Percentiles rank a stretch among this genome's conserved stretches.
phyloP scores from a whole-genome alignment of 2,888 invertebrate genomes.

The Argynnis bischoffii region DNA sequence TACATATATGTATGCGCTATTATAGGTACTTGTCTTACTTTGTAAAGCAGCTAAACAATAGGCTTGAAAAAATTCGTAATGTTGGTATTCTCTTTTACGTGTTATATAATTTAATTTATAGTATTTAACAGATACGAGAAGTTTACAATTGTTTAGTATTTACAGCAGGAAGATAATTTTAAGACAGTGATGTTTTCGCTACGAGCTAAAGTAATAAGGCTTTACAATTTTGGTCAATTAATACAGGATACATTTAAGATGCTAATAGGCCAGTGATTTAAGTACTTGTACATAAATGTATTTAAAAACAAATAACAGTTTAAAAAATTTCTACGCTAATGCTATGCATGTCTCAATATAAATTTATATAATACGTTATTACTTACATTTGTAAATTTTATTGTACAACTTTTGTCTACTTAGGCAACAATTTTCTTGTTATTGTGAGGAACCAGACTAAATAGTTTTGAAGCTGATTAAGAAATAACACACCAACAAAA shows the following conservation, averaged over 20 bases:
- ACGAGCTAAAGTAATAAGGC: slow-evolving; percentile 14
- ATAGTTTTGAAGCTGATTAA: slow-evolving; percentile 8
- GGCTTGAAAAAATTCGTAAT: slow-evolving; percentile 10
- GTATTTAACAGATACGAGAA: slow-evolving; percentile 4
- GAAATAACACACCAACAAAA: slow-evolving; percentile 10
- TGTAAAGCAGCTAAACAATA: slow-evolving; percentile 24
- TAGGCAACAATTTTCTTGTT: slow-evolving; percentile 7
- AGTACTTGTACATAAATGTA: not conserved
- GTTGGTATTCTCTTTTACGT: slow-evolving; percentile 9
- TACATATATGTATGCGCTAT: slow-evolving; percentile 13
- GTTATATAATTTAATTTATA: slow-evolving; percentile 14
- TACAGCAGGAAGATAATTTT: slow-evolving; percentile 13
- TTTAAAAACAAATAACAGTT: not conserved
- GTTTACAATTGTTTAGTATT: slow-evolving; percentile 17
- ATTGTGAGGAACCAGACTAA: slow-evolving; percentile 14
- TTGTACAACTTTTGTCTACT: slow-evolving; percentile 18
- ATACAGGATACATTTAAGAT: not conserved
- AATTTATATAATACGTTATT: slow-evolving; percentile 9
- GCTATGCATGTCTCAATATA: slow-evolving; percentile 14
- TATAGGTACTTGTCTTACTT: slow-evolving; percentile 10
- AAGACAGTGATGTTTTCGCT: slow-evolving; percentile 11
- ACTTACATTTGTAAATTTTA: slow-evolving; percentile 17
- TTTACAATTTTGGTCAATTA: slow-evolving; percentile 1
- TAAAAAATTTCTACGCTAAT: slow-evolving; percentile 9
- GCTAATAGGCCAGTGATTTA: slow-evolving; percentile 19